Percentiles rank a stretch among this genome's conserved stretches.
phyloP scores from a whole-genome alignment of 2,797 vertebrate genomes.

The Hippocampus kuda region DNA sequence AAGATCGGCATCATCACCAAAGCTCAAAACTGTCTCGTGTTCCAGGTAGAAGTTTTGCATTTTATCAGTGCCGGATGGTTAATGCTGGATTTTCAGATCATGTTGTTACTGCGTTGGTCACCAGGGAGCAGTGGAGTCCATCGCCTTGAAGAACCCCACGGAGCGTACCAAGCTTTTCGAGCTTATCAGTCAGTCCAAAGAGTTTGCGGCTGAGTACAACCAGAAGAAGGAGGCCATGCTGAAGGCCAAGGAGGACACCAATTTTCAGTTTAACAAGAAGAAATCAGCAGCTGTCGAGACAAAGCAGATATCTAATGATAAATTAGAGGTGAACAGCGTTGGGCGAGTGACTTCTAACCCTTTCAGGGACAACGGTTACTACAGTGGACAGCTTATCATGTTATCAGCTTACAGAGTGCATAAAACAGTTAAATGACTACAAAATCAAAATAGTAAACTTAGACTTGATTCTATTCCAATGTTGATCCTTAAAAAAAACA shows the following conservation, averaged over 20 bases:
- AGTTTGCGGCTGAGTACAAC: conserved; percentile 75
- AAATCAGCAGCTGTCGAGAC: conserved; percentile 73
- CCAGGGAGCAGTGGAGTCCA: conserved; percentile 87
- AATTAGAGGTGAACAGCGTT: conserved; percentile 70
- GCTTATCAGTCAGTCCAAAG: conserved; percentile 77
- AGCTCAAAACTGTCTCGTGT: conserved; percentile 85
- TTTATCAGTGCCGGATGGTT: neutral
- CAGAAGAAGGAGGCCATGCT: conserved; percentile 71
- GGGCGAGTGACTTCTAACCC: neutral
- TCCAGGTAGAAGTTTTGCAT: conserved; percentile 72
- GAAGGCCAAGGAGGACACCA: conserved; percentile 79
- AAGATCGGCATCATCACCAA: conserved; percentile 81
- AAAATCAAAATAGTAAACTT: no score
- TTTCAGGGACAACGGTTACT: no score
- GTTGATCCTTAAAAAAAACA: no score
- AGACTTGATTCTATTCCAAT: no score
- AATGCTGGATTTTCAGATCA: neutral
- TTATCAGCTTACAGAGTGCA: no score
- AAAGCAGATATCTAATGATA: conserved; percentile 79
- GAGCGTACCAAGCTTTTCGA: conserved; percentile 88
- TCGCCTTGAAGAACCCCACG: conserved; percentile 84
- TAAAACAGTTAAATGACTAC: neutral
- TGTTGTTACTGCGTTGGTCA: conserved; percentile 7
- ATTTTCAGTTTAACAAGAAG: conserved; percentile 86
- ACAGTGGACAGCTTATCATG: no score